Base-by-base conservation (phyloP, 1,140 invertebrate genomes). In the Coenobita brevimanus region DNA sequence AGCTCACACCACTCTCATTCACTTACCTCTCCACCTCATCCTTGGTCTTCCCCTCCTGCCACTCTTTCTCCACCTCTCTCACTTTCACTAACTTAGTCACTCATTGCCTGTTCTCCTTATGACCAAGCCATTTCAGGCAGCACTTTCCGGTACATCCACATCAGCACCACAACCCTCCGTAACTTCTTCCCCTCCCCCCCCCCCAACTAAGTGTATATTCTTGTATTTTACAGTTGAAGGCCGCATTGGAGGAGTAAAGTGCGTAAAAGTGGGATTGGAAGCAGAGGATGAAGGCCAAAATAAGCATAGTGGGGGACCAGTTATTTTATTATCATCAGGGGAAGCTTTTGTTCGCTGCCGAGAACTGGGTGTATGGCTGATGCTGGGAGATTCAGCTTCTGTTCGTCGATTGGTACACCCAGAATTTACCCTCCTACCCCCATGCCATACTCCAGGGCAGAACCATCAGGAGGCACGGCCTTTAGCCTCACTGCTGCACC, bases 321-420 rank as follows among this genome's bases (percentile, higher is more conserved):
- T 84, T 15, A 27, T 91, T 1, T 57, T 86, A 71, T 84, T 89
- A 15, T 90, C 90, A 80, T 76, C 89, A 69, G 71, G 81, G 27
- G 84, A 94, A 93, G 24, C 93, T 92, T 90, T 87, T 62, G 82
- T 71, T 4, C 41, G 90, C 21, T 89, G 87, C 62, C 73, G 82
- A 24, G 78, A 85, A 2, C 80, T 90, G 43, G 83, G 89, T 38
- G 82, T 62, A 2, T 90, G 90, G 90, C 27, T 90, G 30, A 36
- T 86, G 36, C 60, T 90, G 3, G 90, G 90, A 36, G 88, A 89
- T 54, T 82, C 82, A 50, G 83, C 90, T 17, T 76, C 69, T 62
- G 88, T 90, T 3, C 82, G 86, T n/a, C 50, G 90, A 3, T 43
- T 86, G 54, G 54, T 90, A 3, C 83, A 89, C 15, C 75, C 78